Conservation (phyloP, 2,113 vertebrate species). For the Caracal caracal region DNA sequence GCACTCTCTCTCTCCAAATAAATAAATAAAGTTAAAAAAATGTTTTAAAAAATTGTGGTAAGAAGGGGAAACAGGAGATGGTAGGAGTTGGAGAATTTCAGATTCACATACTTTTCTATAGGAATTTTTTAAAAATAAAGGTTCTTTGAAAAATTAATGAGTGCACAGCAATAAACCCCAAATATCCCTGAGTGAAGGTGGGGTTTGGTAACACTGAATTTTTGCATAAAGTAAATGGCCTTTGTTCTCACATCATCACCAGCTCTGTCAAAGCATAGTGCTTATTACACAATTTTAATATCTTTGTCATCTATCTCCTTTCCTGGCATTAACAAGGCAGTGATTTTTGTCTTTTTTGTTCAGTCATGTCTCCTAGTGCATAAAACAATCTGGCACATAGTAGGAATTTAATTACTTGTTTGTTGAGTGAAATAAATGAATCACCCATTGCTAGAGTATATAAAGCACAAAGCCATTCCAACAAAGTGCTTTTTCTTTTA, state of each 20-base stretch:
- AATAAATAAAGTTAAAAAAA: too few species aligned
- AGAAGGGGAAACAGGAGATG: neutral
- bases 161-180: neutral
- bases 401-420: neutral
- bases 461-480: neutral
- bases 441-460: neutral
- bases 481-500: neutral
- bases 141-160: neutral
- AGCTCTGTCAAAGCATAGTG: neutral
- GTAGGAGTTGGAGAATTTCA: neutral
- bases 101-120: neutral
- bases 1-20: too few species aligned
- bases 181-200: neutral
- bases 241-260: neutral
- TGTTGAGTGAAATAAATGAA: neutral
- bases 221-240: neutral
- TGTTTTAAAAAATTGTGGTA: neutral
- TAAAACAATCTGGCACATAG: neutral
- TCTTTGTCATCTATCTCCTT: neutral
- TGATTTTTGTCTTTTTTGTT: neutral
- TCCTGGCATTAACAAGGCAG: neutral
- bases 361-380: neutral
- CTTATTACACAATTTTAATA: neutral
- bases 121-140: neutral
- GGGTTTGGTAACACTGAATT: neutral